Base-by-base conservation (phyloP, 1,140 invertebrate species). In the Drosophila teissieri region DNA sequence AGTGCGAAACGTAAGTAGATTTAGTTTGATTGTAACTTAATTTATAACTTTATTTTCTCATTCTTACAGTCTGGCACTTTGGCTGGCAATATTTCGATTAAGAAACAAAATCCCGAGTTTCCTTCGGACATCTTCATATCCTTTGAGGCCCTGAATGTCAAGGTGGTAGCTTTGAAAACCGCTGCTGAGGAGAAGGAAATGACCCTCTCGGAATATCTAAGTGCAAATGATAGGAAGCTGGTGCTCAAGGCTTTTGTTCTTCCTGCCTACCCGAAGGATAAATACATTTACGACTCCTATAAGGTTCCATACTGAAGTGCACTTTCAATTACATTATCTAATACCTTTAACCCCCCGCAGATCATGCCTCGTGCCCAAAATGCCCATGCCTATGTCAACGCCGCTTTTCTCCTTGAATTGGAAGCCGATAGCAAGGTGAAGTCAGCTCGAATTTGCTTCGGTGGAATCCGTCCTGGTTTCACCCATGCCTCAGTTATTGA, bases 351-450 rank as follows among this genome's bases (percentile, higher is more conserved):
- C n/a, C n/a, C n/a, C n/a, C n/a, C n/a, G n/a, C 46, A 91, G 85
- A 91, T 92, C 31, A 96, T 96, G 94, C 95, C 95, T 0, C 93
- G 96, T 58, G 95, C 95, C 6, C 96, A 97, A 93, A 98, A 97
- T 91, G 94, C 96, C 0, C 96, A 97, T 85, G 96, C 97, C 0
- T 95, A 96, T 78, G 95, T 98, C 0, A 97, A 97, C 90, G 96
- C 96, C 11, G 97, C 95, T 6, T 97, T 98, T 84, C 94, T 24
- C 3, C 94, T 96, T 31, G 80, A 91, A 53, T 37, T 92, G 37
- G 75, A 78, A 11, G n/a, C 46, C 0, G 52, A 55, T 0, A 92
- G 94, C 3, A 80, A 78, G 17, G 73, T 92, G 4, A 80, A 77
- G 10, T 61, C 14, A 2, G 74, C 76, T 1, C 73, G 89, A 11